Percentiles rank a stretch among this genome's conserved stretches.
These are phyloP conservation scores for Eupleurogrammus muticus DNA, from an alignment of 2,797 vertebrate genomes.

Conservation along the genomic window DNA sequence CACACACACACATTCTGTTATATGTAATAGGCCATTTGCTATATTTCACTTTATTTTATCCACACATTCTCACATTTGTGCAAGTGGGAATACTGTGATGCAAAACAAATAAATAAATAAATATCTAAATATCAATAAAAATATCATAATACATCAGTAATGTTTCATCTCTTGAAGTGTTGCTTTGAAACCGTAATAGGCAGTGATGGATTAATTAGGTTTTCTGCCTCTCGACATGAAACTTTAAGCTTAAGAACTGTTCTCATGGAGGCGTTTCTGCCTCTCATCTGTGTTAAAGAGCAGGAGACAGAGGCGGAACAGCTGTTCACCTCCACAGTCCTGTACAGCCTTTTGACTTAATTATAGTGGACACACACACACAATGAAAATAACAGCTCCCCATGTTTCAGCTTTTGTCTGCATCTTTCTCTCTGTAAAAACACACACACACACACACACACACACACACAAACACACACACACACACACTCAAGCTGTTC, in stretches of 20 bases:
- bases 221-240: background rate
- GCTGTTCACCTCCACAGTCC: conserved; percentile 78
- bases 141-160: background rate
- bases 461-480: conserved; percentile 41
- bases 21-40: too few relatives aligned
- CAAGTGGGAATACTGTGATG: background rate
- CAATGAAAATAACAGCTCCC: conserved; percentile 48
- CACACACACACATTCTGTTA: background rate
- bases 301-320: conserved; percentile 62
- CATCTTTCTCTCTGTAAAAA: conserved; percentile 23
- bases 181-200: background rate
- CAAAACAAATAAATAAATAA: background rate
- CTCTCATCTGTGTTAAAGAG: conserved; percentile 55
- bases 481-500: conserved; percentile 55
- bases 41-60: background rate
- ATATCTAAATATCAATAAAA: background rate
- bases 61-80: background rate
- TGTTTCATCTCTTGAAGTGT: background rate
- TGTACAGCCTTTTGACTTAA: conserved; percentile 78
- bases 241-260: conserved; percentile 9
- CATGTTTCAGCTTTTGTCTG: conserved; percentile 51
- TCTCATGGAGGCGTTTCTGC: conserved; percentile 16
- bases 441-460: conserved; percentile 40
- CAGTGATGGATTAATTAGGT: background rate
- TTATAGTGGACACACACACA: conserved; percentile 75